Base-by-base conservation (phyloP, 2,113 vertebrate species). In the Dasyprocta punctata region DNA sequence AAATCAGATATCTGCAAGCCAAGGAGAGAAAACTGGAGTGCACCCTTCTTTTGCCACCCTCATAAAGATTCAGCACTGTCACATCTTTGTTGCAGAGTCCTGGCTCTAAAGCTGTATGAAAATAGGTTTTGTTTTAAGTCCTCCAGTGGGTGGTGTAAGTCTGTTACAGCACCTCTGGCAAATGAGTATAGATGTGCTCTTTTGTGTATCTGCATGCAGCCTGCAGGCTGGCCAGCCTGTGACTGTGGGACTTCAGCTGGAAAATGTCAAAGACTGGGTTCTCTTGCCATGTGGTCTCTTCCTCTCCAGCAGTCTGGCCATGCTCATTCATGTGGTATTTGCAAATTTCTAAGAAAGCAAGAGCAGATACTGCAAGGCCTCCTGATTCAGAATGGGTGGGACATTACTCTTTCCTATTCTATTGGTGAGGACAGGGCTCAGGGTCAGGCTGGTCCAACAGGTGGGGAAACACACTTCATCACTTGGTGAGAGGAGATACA, bases 341-440 rank as follows among this genome's bases (percentile, higher is more conserved):
- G 41, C 41, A 78, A 22, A 58, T 77, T 38, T 86, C 71, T 86
- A 89, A 81, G 86, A 93, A 67, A 86, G 47, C 20, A 92, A 89
- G 44, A 83, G 33, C 4, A 94, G 44, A 58, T 52, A 3, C 20
- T 86, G 0, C 44, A 56, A 83, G 38, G 8, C 1, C 24, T 88
- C 56, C 60, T 60, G 41, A 92, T 9, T 71, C 28, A 54, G 14
- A 89, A 78, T 13, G 6, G 36, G 24, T 7, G 58, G 0, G 24
- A 30, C 22, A 38, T 78, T 12, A 54, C 3, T 49, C 22, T 65
- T 75, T 26, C 73, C 28, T 61, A 84, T 73, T 92, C 38, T 52
- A 1, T 44, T 89, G 56, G 67, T 86, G 30, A 87, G 77, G 96
- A 80, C 41, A 92, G 78, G 58, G 33, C 5, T 19, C 12, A 67